Evolutionary conservation across 2,113 vertebrate genomes (phyloP), one percentile per base, ranked within the genome.

Genomic region (Ageneiosus marmoratus): DNA sequence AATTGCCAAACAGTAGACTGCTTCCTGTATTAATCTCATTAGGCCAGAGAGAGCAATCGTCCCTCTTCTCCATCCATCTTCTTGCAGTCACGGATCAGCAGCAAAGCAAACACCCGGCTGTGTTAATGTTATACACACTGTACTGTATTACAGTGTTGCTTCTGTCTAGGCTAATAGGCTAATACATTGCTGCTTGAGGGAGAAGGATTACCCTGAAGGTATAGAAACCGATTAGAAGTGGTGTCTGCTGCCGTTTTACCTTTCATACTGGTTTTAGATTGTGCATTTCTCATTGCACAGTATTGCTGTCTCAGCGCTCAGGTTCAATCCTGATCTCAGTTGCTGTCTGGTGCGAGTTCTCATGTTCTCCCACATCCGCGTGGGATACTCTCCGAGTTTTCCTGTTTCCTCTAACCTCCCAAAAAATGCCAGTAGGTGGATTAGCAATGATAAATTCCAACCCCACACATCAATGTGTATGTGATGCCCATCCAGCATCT

Each of bases 11-110:
- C 13, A 78, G 53, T 73, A 56, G 50, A 79, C 51, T 55, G 73
- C 79, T 81, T 80, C 77, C 77, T 85, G 60, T 80, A 80, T 83
- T 87, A 77, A 83, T 87, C 69, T 82, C 74, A 69, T 83, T 41
- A 83, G 74, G 58, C 77, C 86, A 48, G 70, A 72, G 77, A 85
- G 77, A 83, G 63, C 50, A 76, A 83, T 80, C 63, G 74, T 79
- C 74, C 27, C n/a, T 80, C 79, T 80, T 4, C n/a, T 55, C 22
- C 67, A 85, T 84, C 75, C 55, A 79, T 84, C 83, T 76, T 84
- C 76, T 24, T 18, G 46, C 80, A 79, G 74, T 84, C 77, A 82
- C 69, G 48, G 69, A 85, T 87, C 76, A 62, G 75, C 48, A 70
- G 80, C 37, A 82, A 84, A 82, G 72, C 73, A 77, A 85, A 85